Evolutionary conservation across 2,888 invertebrate species (phyloP).

Genomic region (Meiosimyza platycephala): DNA sequence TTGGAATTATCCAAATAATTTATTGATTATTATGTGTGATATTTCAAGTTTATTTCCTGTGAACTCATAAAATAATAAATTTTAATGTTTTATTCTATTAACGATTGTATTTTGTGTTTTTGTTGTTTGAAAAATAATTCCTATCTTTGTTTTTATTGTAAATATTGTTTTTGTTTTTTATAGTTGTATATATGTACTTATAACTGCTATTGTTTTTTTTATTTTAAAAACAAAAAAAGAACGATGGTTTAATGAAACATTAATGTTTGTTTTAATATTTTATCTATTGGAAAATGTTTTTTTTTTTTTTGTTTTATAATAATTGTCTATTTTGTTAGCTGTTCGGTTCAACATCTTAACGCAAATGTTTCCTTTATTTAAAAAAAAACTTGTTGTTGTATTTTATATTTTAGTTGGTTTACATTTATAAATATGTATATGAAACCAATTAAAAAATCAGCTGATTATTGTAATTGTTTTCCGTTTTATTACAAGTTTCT

Average conservation of each 20-base stretch:
- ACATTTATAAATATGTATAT: background rate
- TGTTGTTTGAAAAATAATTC: conserved; percentile 26
- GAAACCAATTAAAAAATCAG: no score
- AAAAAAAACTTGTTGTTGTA: no score
- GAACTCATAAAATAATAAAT: no score
- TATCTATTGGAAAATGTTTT: conserved; percentile 29
- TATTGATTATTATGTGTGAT: background rate
- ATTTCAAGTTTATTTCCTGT: conserved; percentile 21
- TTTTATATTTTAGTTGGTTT: background rate
- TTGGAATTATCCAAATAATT: no score
- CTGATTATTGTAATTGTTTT: no score
- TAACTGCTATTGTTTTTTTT: conserved; percentile 32
- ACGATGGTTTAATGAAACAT: conserved; percentile 43
- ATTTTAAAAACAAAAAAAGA: conserved; percentile 19
- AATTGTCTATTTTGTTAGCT: conserved; percentile 12
- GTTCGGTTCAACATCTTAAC: background rate
- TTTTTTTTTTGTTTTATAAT: conserved; percentile 30
- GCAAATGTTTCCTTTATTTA: no score
- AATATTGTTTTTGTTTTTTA: conserved; percentile 40
- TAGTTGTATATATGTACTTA: conserved; percentile 41
- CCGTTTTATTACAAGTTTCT: no score
- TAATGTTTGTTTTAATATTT: conserved; percentile 49
- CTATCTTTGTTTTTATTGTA: conserved; percentile 46
- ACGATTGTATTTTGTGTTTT: conserved; percentile 32
- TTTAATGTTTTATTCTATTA: background rate